Conservation (phyloP, 2,797 vertebrate genomes). For the Spondyliosoma cantharus region DNA sequence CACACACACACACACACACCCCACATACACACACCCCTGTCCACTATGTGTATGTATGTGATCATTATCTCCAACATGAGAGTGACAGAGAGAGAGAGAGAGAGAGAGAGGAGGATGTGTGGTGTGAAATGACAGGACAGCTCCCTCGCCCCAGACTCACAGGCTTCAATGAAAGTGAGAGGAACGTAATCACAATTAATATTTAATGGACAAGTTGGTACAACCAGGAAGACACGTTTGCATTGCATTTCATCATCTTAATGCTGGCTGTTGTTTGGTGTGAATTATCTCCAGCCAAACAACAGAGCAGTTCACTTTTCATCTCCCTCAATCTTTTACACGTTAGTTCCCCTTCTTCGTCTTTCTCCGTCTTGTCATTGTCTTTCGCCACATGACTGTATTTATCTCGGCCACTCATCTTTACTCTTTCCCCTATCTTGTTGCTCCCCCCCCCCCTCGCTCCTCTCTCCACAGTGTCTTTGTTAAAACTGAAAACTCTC, state of each 20-base stretch:
- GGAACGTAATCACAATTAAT: slow-evolving; percentile 71
- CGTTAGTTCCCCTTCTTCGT: background rate
- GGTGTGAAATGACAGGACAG: slow-evolving; percentile 64
- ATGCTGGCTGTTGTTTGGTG: slow-evolving; percentile 71
- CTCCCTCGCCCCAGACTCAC: slow-evolving; percentile 57
- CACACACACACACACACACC: slow-evolving; percentile 17
- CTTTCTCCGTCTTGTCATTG: slow-evolving; percentile 20
- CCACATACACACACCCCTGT: slow-evolving; percentile 25
- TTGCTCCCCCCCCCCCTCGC: too few species aligned
- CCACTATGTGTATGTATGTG: slow-evolving; percentile 61
- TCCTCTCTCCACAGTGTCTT: slow-evolving; percentile 22
- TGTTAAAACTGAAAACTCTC: slow-evolving; percentile 56
- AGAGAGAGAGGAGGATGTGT: slow-evolving; percentile 54
- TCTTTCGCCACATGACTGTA: slow-evolving; percentile 23
- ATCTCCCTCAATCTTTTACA: background rate
- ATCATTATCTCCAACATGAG: slow-evolving; percentile 66
- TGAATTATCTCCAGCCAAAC: slow-evolving; percentile 59
- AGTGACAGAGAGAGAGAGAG: slow-evolving; percentile 66
- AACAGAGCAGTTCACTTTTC: slow-evolving; percentile 29
- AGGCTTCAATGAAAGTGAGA: slow-evolving; percentile 67
- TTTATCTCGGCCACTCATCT: slow-evolving; percentile 47
- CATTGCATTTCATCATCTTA: slow-evolving; percentile 80
- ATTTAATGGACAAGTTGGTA: slow-evolving; percentile 74
- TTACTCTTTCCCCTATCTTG: slow-evolving; percentile 33
- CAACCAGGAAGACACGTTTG: slow-evolving; percentile 68